Base-by-base conservation (phyloP, 92 coral and sea anemone genomes). In the Palythoa grandiflora region DNA sequence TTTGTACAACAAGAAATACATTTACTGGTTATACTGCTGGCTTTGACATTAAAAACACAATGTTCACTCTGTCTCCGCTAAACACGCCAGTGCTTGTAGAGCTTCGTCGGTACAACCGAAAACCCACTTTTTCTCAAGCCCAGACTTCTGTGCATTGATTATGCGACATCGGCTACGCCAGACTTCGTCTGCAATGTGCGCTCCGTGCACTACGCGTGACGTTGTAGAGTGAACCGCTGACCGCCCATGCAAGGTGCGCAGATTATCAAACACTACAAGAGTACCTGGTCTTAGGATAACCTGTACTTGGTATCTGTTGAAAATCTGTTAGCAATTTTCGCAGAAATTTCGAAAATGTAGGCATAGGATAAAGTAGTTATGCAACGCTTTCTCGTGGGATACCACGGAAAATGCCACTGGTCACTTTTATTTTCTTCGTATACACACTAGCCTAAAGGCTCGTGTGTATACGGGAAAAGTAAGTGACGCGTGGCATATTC, bases 81-180 rank as follows among this genome's bases (percentile, higher is more conserved):
- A 66, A n/a, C 40, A 8, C 20, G 63, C 86, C 61, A 81, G 73
- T 3, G 86, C 86, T 28, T 81, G 86, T 15, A 81, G 39, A 14
- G 85, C 61, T 19, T 63, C 86, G 21, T 81, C 86, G 28, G 60
- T 66, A 39, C 86, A 81, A 20, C 86, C 86, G 13, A 20, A 53
- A 12, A 81, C 8, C 86, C 86, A 81, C 15, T 20, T 44, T 39
- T 65, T 28, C 16, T 81, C 86, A 52, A 81, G 38, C 54, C 86
- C 60, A 12, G 86, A 65, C 40, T 63, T 81, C n/a, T 66, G 9
- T 16, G 63, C 40, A 74, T 81, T 68, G 74, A 66, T 81, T 20
- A 81, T 66, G 9, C 86, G 75, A 66, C 86, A 81, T n/a, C 86
- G 75, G 20, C 86, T 81, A 5, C 86, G 86, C 86, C 86, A 81